A percentile compares a stretch with the other conserved stretches of the same genome.
phyloP scores from a whole-genome alignment of 2,888 invertebrate species.

The Taphrorychus bicolor region DNA sequence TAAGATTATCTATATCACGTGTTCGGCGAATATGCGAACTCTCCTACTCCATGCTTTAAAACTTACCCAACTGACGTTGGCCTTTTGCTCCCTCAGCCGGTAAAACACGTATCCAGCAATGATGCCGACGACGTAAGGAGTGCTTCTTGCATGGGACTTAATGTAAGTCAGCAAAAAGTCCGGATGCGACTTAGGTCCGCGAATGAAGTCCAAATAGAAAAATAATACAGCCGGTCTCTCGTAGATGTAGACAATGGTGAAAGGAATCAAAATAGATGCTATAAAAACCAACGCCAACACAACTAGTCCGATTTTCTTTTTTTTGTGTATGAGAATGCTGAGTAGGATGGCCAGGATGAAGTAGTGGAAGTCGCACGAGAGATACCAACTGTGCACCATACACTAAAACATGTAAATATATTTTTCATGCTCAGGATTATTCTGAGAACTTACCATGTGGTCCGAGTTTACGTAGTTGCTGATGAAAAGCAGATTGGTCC shows the following conservation, averaged over 20 bases:
- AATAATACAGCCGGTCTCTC: constrained; percentile 62
- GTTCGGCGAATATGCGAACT: neutral
- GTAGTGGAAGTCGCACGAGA: constrained; percentile 74
- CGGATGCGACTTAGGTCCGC: constrained; percentile 60
- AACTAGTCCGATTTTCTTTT: constrained; percentile 58
- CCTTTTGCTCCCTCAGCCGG: constrained; percentile 51
- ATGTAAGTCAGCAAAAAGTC: constrained; percentile 66
- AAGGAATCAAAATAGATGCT: constrained; percentile 62
- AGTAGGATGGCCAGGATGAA: constrained; percentile 64
- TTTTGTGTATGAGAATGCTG: constrained; percentile 59
- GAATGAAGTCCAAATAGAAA: constrained; percentile 63
- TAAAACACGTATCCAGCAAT: constrained; percentile 62
- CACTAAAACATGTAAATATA: constrained; percentile 62
- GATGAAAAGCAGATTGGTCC: constrained; percentile 68
- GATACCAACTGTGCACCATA: constrained; percentile 71
- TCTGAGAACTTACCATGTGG: constrained; percentile 61
- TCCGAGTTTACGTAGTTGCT: constrained; percentile 67
- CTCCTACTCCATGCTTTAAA: neutral
- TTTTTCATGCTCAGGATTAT: neutral
- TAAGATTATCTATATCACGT: neutral
- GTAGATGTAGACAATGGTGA: constrained; percentile 62
- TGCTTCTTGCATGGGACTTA: constrained; percentile 66
- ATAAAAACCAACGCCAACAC: constrained; percentile 55
- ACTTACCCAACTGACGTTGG: constrained; percentile 53
- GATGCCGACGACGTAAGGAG: constrained; percentile 66